phyloP scores from a whole-genome alignment of 1,140 invertebrate species.

The Tribolium madens region DNA sequence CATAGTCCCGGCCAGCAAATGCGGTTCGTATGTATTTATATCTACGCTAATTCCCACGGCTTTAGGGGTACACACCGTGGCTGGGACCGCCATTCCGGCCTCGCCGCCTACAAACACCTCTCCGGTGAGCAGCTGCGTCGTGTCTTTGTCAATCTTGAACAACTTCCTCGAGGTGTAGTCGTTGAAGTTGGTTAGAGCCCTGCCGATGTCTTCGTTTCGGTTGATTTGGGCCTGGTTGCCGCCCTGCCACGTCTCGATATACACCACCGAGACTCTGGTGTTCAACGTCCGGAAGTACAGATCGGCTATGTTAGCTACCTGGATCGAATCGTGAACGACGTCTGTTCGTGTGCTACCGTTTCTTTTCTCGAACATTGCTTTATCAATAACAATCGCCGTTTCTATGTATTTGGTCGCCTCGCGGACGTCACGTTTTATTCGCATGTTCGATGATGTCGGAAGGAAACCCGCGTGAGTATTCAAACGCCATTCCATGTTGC shows the following conservation, averaged over 20 bases:
- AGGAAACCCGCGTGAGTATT: constrained; percentile 69
- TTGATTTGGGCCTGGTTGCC: constrained; percentile 86
- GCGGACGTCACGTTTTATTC: constrained; percentile 79
- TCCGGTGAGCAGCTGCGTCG: constrained; percentile 91
- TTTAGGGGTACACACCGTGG: constrained; percentile 90
- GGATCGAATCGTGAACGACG: constrained; percentile 94
- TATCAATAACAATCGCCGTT: constrained; percentile 91
- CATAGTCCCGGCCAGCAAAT: constrained; percentile 92
- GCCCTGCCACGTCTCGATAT: constrained; percentile 95
- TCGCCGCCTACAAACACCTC: constrained; percentile 85
- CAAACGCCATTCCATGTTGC: constrained; percentile 80
- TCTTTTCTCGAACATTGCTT: constrained; percentile 93
- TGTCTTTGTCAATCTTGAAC: constrained; percentile 87
- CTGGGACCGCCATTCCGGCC: constrained; percentile 91
- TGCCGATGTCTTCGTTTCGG: constrained; percentile 85
- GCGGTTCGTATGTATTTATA: constrained; percentile 92
- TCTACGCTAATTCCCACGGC: constrained; percentile 93
- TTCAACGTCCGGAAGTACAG: constrained; percentile 85
- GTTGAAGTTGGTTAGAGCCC: constrained; percentile 89
- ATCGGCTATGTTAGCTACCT: constrained; percentile 97
- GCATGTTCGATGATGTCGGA: constrained; percentile 48
- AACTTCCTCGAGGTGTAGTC: constrained; percentile 88
- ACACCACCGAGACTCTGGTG: constrained; percentile 92
- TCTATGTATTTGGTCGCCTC: constrained; percentile 93
- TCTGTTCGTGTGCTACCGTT: constrained; percentile 90